Evolutionary conservation across 2,888 invertebrate species (phyloP).

Genomic region (Laspeyria flexula): DNA sequence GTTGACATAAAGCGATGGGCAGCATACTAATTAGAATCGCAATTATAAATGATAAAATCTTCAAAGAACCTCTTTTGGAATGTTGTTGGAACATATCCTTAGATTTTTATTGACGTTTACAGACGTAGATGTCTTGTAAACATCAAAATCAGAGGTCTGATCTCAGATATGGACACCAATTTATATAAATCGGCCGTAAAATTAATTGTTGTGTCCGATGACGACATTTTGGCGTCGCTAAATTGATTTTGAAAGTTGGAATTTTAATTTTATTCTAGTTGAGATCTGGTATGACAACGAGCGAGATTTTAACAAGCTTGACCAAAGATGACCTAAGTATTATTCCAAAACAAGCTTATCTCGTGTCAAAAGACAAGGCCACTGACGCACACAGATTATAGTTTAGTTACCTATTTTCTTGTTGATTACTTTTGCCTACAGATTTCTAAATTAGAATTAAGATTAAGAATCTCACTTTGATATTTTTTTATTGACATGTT

Average conservation of each 20-base stretch:
- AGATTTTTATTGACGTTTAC: conserved; percentile 20
- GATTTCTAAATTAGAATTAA: background rate
- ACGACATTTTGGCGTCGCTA: background rate
- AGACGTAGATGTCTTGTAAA: conserved; percentile 20
- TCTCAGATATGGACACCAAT: conserved; percentile 9
- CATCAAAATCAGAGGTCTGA: conserved; percentile 22
- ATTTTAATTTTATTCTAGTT: background rate
- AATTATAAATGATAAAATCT: conserved; percentile 60
- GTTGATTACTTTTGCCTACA: background rate
- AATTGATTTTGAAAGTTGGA: background rate
- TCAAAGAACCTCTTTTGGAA: conserved; percentile 36
- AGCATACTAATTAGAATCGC: conserved; percentile 59
- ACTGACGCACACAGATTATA: conserved; percentile 21
- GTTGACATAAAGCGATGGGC: conserved; percentile 48
- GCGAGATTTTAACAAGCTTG: conserved; percentile 15
- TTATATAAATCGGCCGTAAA: conserved; percentile 3
- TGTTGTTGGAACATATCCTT: conserved; percentile 39
- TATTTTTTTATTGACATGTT: too few relatives aligned
- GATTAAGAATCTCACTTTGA: background rate
- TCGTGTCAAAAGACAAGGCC: conserved; percentile 27
- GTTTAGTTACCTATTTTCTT: conserved; percentile 17
- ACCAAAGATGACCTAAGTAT: conserved; percentile 29
- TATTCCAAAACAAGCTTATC: conserved; percentile 37
- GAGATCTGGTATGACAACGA: conserved; percentile 9
- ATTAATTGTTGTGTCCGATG: conserved; percentile 7